phyloP scores from a whole-genome alignment of 2,113 vertebrate genomes.

The Mus pahari region DNA sequence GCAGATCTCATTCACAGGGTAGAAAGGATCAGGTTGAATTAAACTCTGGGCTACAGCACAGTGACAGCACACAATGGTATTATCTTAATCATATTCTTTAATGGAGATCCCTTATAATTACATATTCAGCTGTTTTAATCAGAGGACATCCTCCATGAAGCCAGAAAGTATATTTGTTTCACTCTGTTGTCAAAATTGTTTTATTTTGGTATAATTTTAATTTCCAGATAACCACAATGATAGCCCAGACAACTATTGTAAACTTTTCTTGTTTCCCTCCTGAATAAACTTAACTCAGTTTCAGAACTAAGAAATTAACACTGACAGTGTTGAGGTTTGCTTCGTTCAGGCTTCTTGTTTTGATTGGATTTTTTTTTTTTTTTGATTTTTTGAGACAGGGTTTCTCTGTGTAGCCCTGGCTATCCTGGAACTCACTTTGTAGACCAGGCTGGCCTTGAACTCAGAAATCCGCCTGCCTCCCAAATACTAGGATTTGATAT shows the following conservation, averaged over 20 bases:
- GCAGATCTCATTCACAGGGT: neutral
- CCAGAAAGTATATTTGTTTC: neutral
- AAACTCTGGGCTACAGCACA: neutral
- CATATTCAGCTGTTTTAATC: neutral
- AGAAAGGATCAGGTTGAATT: neutral
- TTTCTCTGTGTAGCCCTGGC: too few relatives aligned
- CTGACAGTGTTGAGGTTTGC: neutral
- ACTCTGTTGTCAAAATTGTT: neutral
- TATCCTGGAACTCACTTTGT: too few relatives aligned
- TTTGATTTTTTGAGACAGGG: too few relatives aligned
- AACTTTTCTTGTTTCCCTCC: neutral
- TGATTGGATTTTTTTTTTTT: neutral
- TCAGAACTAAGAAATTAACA: slow-evolving; percentile 2
- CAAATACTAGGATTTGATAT: too few relatives aligned
- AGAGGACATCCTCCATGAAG: neutral
- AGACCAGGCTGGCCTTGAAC: too few relatives aligned
- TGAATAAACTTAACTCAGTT: neutral
- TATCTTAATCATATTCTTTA: neutral
- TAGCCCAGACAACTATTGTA: neutral
- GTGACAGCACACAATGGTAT: neutral
- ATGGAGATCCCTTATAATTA: neutral
- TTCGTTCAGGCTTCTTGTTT: neutral
- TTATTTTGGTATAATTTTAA: neutral
- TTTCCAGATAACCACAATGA: neutral
- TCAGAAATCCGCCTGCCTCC: too few relatives aligned